Percentiles rank a stretch among this genome's conserved stretches.
Evolutionary conservation across 1,140 invertebrate genomes (phyloP).

Genomic region (Drosophila littoralis): DNA sequence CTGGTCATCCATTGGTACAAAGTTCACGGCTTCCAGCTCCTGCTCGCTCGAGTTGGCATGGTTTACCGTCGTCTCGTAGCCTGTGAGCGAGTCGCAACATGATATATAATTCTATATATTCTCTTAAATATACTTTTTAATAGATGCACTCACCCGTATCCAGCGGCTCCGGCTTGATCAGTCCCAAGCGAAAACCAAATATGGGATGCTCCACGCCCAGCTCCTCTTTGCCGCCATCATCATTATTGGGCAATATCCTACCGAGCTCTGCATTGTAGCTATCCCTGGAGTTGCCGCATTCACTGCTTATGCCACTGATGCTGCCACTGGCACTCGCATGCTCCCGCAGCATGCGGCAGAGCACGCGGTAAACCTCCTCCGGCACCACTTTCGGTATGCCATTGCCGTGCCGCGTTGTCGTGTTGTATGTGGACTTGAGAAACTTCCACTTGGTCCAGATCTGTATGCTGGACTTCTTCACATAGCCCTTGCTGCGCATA

Average conservation of each 20-base stretch:
- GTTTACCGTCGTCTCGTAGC: constrained; percentile 60
- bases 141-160: constrained; percentile 57
- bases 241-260: not conserved
- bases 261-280: constrained; percentile 20
- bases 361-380: constrained; percentile 68
- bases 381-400: constrained; percentile 76
- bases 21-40: constrained; percentile 41
- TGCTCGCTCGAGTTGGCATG: constrained; percentile 42
- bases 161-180: constrained; percentile 67
- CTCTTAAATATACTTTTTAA: not conserved
- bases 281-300: constrained; percentile 64
- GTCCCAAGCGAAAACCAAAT: constrained; percentile 75
- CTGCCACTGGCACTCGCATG: constrained; percentile 26
- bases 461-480: constrained; percentile 77
- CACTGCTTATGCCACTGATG: constrained; percentile 46
- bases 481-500: constrained; percentile 73
- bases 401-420: constrained; percentile 66
- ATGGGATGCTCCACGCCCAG: constrained; percentile 77
- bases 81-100: constrained; percentile 23
- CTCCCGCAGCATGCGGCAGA: constrained; percentile 63
- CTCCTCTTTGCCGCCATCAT: constrained; percentile 51
- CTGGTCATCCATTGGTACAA: constrained; percentile 24
- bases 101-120: not conserved
- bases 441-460: constrained; percentile 84
- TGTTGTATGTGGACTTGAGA: constrained; percentile 80